phyloP scores from a whole-genome alignment of 2,888 invertebrate genomes.

The Meliscaeva auricollis region DNA sequence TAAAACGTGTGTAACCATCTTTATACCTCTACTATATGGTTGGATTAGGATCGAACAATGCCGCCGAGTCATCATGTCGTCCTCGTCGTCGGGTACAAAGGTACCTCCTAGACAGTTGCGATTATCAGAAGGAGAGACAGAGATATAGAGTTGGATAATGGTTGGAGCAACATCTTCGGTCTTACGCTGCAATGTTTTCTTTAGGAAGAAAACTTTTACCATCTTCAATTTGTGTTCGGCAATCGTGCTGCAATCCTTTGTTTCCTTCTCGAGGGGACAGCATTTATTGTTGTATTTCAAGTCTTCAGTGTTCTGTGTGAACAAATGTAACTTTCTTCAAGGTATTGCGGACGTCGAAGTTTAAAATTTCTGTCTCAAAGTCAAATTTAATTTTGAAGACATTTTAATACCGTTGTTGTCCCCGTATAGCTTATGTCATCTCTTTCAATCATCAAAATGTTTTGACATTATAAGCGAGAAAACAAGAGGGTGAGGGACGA shows the following conservation, averaged over 20 bases:
- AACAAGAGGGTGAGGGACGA: not conserved
- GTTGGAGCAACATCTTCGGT: conserved; percentile 44
- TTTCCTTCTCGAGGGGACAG: not conserved
- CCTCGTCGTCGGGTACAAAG: conserved; percentile 13
- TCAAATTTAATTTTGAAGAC: conserved; percentile 62
- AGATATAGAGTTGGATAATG: not conserved
- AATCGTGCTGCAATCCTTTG: conserved; percentile 38
- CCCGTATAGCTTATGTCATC: conserved; percentile 2
- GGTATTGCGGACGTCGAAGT: conserved; percentile 29
- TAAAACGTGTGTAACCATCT: conserved; percentile 57
- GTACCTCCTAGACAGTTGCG: conserved; percentile 28
- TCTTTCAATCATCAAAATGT: conserved; percentile 21
- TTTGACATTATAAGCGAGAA: not conserved
- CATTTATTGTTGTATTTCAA: not conserved
- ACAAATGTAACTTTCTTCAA: conserved; percentile 19
- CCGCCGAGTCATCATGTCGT: conserved; percentile 8
- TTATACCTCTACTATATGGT: not conserved
- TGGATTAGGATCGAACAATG: conserved; percentile 37
- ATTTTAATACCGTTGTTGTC: conserved; percentile 53
- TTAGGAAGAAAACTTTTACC: conserved; percentile 52
- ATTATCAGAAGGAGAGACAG: not conserved
- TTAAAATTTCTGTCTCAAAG: conserved; percentile 56
- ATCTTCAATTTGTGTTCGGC: conserved; percentile 61
- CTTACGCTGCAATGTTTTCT: conserved; percentile 34
- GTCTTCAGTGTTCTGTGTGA: conserved; percentile 4